Base-by-base conservation (phyloP, 2,888 invertebrate genomes). In the Eledona agricola region DNA sequence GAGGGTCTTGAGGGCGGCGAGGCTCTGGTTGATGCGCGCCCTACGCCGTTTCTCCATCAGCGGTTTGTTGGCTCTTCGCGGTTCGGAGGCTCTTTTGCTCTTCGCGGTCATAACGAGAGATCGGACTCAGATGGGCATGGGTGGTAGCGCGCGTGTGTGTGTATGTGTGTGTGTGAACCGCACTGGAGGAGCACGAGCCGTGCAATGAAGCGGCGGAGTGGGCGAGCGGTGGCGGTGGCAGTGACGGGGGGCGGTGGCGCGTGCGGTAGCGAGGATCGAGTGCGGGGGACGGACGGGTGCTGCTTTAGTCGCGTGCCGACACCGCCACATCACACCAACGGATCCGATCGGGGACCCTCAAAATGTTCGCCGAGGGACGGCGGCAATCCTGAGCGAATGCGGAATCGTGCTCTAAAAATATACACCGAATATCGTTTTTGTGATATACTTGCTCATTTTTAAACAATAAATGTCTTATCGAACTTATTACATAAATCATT, bases 41-140 rank as follows among this genome's bases (percentile, higher is more conserved):
- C 88, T 77, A 45, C 88, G 78, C 70, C 88, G 78, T 73, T 88
- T 88, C 80, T 88, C 88, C 87, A 88, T 88, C 71, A 88, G 82
- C 69, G 88, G 88, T 79, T 88, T 88, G 76, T 88, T 88, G 62
- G 87, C 86, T 79, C 88, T 80, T 66, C 81, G 59, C 45, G 77
- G 77, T 62, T 76, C 76, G 34, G 73, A 58, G 22, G 67, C 62
- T 51, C 67, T 53, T 58, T 74, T 74, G 54, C 58, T 72, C 62
- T 75, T 75, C 37, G 75, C 75, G 58, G 75, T 75, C 74, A 74
- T 75, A 58, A 67, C 65, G 62, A n/a, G n/a, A n/a, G n/a, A n/a
- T n/a, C n/a, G n/a, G n/a, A 45, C 22, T 51, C 28, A 37, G 31
- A 19, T 29, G 5, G 3, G 10, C 34, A 34, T 32, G 47, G 7